Evolutionary conservation across 2,797 vertebrate genomes (phyloP).

Genomic region (Selene dorsalis): DNA sequence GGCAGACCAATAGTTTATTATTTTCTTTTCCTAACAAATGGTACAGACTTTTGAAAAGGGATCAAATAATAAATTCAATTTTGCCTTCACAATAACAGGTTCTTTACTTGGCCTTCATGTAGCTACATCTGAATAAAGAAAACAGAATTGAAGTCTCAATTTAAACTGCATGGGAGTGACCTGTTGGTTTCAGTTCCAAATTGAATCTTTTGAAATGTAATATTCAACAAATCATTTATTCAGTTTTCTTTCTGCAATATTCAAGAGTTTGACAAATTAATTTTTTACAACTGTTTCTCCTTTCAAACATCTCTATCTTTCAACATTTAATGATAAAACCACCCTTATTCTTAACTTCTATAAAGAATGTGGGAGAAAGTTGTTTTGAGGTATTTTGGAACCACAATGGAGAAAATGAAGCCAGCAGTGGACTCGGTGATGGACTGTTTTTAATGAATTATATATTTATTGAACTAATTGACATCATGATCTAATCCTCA

Average conservation of each 20-base stretch:
- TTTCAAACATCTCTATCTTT: background rate
- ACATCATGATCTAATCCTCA: background rate
- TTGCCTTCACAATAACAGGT: background rate
- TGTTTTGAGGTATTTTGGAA: background rate
- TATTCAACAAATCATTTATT: slow-evolving; percentile 6
- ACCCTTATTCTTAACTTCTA: background rate
- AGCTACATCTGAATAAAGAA: slow-evolving; percentile 3
- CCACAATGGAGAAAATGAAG: background rate
- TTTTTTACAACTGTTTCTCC: slow-evolving; percentile 11
- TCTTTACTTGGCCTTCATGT: background rate
- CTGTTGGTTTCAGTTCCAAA: background rate
- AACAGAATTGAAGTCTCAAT: background rate
- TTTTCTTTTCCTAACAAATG: background rate
- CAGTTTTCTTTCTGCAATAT: background rate
- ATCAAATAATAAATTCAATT: too few relatives aligned
- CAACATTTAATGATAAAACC: slow-evolving; percentile 4
- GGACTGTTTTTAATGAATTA: background rate
- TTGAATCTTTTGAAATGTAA: background rate
- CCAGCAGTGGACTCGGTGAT: background rate
- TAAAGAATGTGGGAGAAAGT: background rate
- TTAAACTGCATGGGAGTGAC: background rate
- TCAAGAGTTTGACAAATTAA: background rate
- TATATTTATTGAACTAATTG: background rate
- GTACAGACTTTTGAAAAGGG: background rate
- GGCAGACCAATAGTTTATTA: too few relatives aligned